Conservation (phyloP, 2,113 vertebrate species). For the Planiliza haematocheilus region DNA sequence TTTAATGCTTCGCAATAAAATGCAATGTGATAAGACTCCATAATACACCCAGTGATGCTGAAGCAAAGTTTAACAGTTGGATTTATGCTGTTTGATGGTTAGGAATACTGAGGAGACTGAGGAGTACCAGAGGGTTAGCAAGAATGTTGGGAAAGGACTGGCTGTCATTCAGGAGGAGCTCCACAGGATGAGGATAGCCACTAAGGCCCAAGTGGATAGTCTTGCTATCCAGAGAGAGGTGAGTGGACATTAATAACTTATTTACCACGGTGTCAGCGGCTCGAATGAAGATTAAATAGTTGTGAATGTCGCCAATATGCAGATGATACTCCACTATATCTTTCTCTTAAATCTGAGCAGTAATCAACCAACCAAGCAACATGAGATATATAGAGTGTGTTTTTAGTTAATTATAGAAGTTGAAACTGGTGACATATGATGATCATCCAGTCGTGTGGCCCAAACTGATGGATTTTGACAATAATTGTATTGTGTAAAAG, state of each 20-base stretch:
- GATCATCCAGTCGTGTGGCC: no score
- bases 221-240: conserved; percentile 81
- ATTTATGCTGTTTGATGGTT: neutral
- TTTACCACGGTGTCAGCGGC: neutral
- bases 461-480: no score
- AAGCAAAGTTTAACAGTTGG: neutral
- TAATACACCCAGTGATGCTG: no score
- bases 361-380: no score
- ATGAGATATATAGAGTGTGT: no score
- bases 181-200: conserved; percentile 79
- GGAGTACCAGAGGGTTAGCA: conserved; percentile 81
- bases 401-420: no score
- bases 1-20: no score
- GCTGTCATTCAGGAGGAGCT: conserved; percentile 82
- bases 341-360: no score
- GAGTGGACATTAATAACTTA: neutral
- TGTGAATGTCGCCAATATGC: neutral
- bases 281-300: neutral
- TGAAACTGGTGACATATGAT: no score
- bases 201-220: conserved; percentile 80
- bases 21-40: no score
- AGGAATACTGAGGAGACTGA: conserved; percentile 77
- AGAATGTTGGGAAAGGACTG: conserved; percentile 79
- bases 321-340: conserved; percentile 1
- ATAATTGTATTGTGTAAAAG: no score